Percentiles rank a stretch among this genome's conserved stretches.
These are phyloP conservation scores for Antedon bifida DNA, from an alignment of 35 echinoderm and acorn worm genomes.

Conservation along the genomic window DNA sequence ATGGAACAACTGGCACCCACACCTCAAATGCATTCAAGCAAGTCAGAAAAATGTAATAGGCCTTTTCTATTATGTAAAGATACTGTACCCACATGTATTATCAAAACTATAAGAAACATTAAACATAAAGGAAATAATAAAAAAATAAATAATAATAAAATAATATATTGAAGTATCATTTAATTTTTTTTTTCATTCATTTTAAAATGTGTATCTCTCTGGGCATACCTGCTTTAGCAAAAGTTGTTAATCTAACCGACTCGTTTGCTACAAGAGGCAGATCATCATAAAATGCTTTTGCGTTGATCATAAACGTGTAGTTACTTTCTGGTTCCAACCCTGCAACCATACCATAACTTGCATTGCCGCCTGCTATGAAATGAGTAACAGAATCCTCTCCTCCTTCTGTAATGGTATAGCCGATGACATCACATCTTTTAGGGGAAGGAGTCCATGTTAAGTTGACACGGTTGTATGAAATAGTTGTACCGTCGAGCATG, in stretches of 20 bases:
- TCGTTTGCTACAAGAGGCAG: neutral
- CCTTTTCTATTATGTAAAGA: no score
- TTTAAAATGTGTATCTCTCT: no score
- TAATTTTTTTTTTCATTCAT: no score
- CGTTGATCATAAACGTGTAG: neutral
- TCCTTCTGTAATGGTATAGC: neutral
- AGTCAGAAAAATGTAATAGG: no score
- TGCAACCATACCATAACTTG: neutral
- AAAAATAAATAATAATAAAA: no score
- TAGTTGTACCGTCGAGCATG: neutral
- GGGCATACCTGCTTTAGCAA: neutral
- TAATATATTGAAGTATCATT: no score
- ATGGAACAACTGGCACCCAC: no score
- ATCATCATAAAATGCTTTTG: neutral
- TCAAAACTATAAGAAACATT: no score
- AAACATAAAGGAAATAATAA: no score
- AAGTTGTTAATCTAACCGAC: neutral
- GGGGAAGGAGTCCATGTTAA: neutral
- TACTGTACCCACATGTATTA: no score
- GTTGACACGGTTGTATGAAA: neutral
- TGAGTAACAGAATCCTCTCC: neutral
- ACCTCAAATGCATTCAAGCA: no score
- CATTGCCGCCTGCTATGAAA: neutral
- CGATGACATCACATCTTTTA: neutral
- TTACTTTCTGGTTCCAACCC: neutral